Evolutionary conservation across 2,113 vertebrate genomes (phyloP).

Genomic region (Clarias macrocephalus): DNA sequence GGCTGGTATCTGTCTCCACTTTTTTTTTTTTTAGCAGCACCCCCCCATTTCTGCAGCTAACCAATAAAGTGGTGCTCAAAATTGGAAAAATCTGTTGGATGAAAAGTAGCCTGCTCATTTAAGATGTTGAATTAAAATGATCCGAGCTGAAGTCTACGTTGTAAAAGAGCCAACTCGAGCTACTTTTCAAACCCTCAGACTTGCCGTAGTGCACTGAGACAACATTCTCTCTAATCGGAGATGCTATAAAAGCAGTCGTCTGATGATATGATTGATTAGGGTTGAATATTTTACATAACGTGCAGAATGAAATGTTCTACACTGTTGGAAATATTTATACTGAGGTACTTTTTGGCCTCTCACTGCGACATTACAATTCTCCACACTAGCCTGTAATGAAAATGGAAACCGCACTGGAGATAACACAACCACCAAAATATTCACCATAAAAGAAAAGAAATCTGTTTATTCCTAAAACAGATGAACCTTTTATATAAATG

Average conservation of each 20-base stretch:
- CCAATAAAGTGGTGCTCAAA: constrained; percentile 73
- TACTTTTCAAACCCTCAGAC: constrained; percentile 5
- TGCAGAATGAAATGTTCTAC: constrained; percentile 37
- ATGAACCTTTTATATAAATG: constrained; percentile 82
- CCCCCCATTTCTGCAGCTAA: constrained; percentile 60
- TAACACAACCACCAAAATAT: constrained; percentile 63
- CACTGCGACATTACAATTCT: constrained; percentile 6
- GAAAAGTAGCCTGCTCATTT: constrained; percentile 73
- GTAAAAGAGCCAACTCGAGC: constrained; percentile 39
- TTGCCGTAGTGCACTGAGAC: neutral
- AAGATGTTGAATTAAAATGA: constrained; percentile 77
- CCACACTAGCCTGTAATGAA: constrained; percentile 53
- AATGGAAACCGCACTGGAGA: constrained; percentile 69
- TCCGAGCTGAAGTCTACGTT: constrained; percentile 69
- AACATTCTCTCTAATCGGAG: constrained; percentile 13
- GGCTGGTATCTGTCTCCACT: constrained; percentile 62
- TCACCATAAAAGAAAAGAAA: constrained; percentile 68
- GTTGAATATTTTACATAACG: constrained; percentile 7
- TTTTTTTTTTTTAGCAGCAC: constrained; percentile 19
- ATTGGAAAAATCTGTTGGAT: constrained; percentile 77
- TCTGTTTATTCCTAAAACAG: constrained; percentile 76
- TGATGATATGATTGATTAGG: constrained; percentile 25
- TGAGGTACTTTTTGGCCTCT: constrained; percentile 21
- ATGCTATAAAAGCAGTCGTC: constrained; percentile 32
- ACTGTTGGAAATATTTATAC: constrained; percentile 17